phyloP scores from a whole-genome alignment of 1,140 invertebrate genomes.

The Wiebesia pumilae region DNA sequence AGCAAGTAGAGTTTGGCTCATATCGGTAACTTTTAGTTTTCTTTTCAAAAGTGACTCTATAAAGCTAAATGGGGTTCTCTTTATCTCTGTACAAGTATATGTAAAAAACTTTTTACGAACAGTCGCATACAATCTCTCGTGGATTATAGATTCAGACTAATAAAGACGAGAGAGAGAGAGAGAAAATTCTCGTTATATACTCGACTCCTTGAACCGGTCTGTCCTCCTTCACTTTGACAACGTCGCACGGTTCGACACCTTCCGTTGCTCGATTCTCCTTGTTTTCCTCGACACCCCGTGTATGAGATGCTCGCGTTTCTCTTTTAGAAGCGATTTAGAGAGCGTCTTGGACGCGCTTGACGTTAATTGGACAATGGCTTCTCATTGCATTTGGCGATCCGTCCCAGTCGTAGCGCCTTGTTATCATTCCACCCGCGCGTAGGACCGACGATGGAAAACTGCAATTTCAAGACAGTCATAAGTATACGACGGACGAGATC shows the following conservation, averaged over 20 bases:
- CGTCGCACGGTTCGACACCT: background rate
- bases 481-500: too few relatives aligned
- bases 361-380: conserved; percentile 47
- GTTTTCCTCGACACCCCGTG: conserved; percentile 14
- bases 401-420: conserved; percentile 1
- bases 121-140: background rate
- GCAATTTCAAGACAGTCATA: too few relatives aligned
- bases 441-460: background rate
- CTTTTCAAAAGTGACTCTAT: conserved; percentile 47
- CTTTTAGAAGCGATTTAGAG: background rate
- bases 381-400: background rate
- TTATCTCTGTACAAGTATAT: conserved; percentile 22
- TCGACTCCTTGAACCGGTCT: conserved; percentile 25
- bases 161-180: conserved; percentile 12
- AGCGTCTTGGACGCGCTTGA: background rate
- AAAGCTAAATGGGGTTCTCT: conserved; percentile 46
- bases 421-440: conserved; percentile 24
- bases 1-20: too few relatives aligned
- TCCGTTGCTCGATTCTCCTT: conserved; percentile 26
- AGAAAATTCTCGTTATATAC: conserved; percentile 40
- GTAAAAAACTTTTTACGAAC: background rate
- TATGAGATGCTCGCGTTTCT: background rate
- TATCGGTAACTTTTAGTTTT: conserved; percentile 19
- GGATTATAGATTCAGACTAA: conserved; percentile 38
- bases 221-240: conserved; percentile 3